phyloP scores from a whole-genome alignment of 2,113 vertebrate species.

The Oplegnathus fasciatus region DNA sequence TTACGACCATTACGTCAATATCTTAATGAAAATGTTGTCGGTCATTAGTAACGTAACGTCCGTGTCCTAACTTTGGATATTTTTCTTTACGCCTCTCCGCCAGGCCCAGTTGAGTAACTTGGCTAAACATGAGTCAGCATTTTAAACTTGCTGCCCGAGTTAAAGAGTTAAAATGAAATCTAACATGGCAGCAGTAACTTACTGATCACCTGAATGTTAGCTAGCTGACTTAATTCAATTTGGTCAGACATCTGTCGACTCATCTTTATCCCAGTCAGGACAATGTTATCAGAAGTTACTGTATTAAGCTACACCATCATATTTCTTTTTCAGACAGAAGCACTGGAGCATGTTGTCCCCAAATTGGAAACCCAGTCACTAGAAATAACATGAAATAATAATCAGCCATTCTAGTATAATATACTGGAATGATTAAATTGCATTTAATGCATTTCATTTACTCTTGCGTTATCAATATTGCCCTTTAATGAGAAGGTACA shows the following conservation, averaged over 20 bases:
- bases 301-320: not conserved
- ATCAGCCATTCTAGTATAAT: not conserved
- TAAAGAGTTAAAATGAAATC: not conserved
- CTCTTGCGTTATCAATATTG: not conserved
- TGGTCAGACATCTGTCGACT: not conserved
- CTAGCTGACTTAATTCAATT: not conserved
- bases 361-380: not conserved
- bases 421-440: not conserved
- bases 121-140: constrained; percentile 80
- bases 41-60: not conserved
- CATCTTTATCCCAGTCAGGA: not conserved
- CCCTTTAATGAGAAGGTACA: not conserved
- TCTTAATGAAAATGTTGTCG: not conserved
- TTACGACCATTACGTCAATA: not conserved
- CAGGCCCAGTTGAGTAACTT: constrained; percentile 38
- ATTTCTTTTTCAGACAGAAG: not conserved
- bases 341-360: not conserved
- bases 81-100: not conserved
- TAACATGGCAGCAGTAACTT: not conserved
- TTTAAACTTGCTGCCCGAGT: constrained; percentile 53
- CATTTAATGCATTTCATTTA: not conserved
- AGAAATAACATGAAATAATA: not conserved
- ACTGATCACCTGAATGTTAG: too few relatives aligned
- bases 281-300: not conserved
- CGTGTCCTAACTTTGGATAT: not conserved